Base-by-base conservation (phyloP, 2,888 invertebrate genomes). In the Thymelicus lineola region DNA sequence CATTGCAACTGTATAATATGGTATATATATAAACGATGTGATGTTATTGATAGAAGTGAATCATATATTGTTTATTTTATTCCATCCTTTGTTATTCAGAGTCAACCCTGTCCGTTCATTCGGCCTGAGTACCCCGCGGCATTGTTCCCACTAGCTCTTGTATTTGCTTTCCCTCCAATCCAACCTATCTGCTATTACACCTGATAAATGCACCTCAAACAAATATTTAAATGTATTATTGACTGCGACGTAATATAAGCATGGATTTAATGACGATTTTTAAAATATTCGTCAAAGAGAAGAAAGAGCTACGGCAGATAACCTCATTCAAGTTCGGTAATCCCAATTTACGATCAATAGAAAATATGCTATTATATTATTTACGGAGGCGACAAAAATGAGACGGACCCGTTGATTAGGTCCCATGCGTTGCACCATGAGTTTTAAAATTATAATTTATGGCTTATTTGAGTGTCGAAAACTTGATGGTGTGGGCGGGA, bases 371-470 rank as follows among this genome's bases (percentile, higher is more conserved):
- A 20, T 58, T 71, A 69, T 58, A 71, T 71, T 72, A 74, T 74
- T 70, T 73, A 74, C 70, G 63, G 69, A 53, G 63, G 62, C 58
- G 67, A 75, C 55, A 68, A 79, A 75, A 79, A 80, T 77, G 78
- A 77, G 72, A 75, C 75, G 57, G 62, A 17, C 80, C 77, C 78
- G 79, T 86, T 85, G 79, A 83, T 83, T 82, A 81, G 28, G 28
- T 28, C 28, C 72, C 77, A 80, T 82, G 76, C 81, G 81, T 82
- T 81, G 82, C 76, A 80, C 79, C 85, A 84, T 83, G 81, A 82
- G 83, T 88, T 90, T 90, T 86, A 86, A 89, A 91, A 89, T 90
- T 88, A 89, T 90, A 91, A 91, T 92, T 90, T 91, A 93, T 88
- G 82, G 83, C 84, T 89, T 87, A 87, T 88, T 87, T 85, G 85